These are phyloP conservation scores for Lamproptera curius DNA, from an alignment of 2,888 invertebrate species.

Conservation along the genomic window DNA sequence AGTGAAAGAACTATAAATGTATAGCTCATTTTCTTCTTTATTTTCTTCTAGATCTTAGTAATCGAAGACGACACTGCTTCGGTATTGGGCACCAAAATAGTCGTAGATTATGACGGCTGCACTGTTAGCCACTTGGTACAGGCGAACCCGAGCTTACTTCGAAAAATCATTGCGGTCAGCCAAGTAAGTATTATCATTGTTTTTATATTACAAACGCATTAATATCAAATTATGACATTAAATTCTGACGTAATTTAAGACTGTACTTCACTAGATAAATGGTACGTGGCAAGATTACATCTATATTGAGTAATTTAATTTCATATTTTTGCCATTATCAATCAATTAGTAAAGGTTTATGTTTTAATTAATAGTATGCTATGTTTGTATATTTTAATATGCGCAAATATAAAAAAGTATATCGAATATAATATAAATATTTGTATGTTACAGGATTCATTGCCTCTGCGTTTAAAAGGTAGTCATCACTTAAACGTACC, in stretches of 20 bases:
- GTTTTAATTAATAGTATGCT: too few species aligned
- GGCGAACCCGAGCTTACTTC: slow-evolving; percentile 76
- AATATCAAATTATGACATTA: neutral
- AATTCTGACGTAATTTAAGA: too few species aligned
- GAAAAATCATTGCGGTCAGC: slow-evolving; percentile 72
- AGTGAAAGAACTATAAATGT: too few species aligned
- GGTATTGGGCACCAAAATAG: slow-evolving; percentile 68
- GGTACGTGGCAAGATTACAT: too few species aligned
- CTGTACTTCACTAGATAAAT: too few species aligned
- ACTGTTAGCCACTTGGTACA: slow-evolving; percentile 78
- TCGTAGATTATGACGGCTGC: slow-evolving; percentile 60
- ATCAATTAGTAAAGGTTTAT: too few species aligned
- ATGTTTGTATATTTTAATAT: too few species aligned
- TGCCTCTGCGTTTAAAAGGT: slow-evolving; percentile 79
- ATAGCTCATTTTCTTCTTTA: too few species aligned
- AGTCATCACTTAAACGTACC: slow-evolving; percentile 79
- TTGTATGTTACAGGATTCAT: slow-evolving; percentile 66
- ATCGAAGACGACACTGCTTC: slow-evolving; percentile 80
- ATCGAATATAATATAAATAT: neutral
- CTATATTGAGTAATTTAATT: too few species aligned
- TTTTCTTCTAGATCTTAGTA: slow-evolving; percentile 65
- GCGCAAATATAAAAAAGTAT: too few species aligned
- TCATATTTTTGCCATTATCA: neutral
- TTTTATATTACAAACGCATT: too few species aligned
- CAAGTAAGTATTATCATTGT: slow-evolving; percentile 43